Conservation (phyloP, 1,140 invertebrate genomes). For the Diprion similis region DNA sequence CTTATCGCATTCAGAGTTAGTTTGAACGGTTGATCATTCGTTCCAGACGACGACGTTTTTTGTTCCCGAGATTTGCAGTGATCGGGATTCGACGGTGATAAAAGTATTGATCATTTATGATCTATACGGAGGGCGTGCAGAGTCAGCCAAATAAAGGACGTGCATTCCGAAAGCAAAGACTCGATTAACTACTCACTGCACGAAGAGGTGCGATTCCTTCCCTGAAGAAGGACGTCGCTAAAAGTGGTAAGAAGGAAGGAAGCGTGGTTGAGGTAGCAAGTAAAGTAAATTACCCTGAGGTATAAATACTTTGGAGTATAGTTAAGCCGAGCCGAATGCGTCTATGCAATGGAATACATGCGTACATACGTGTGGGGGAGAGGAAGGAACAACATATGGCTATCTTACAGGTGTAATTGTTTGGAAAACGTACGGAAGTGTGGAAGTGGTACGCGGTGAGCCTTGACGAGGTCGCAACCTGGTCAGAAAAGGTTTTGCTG, state of each 20-base stretch:
- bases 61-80: neutral
- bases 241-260: slow-evolving; percentile 29
- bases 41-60: neutral
- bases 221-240: neutral
- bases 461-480: slow-evolving; percentile 21
- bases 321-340: neutral
- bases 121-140: neutral
- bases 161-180: neutral
- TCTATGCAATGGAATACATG: neutral
- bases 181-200: neutral
- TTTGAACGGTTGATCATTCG: neutral
- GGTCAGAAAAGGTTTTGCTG: neutral
- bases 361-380: neutral
- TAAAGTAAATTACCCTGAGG: slow-evolving; percentile 30
- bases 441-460: slow-evolving; percentile 36
- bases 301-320: slow-evolving; percentile 2
- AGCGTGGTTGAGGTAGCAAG: slow-evolving; percentile 39
- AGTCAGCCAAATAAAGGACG: neutral
- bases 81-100: neutral
- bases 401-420: slow-evolving; percentile 43
- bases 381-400: slow-evolving; percentile 31
- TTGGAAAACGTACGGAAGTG: slow-evolving; percentile 42
- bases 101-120: too few relatives aligned
- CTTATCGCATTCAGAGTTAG: neutral
- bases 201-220: neutral